Base-by-base conservation (phyloP, 2,113 vertebrate species). In the Zosterops japonicus region DNA sequence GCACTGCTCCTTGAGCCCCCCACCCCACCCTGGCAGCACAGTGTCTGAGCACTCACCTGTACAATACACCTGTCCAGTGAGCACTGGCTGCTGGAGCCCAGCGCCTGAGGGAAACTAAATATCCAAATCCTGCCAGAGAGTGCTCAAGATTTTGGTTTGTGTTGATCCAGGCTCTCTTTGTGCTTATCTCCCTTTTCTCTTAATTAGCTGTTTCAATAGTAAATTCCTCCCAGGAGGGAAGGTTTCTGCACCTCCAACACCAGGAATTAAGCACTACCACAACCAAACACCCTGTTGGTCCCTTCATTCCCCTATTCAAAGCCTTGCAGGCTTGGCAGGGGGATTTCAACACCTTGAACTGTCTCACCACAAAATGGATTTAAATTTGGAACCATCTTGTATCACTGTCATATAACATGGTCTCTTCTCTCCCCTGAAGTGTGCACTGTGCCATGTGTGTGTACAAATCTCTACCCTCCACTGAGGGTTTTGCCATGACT, bases 381-480 rank as follows among this genome's bases (percentile, higher is more conserved):
- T 83, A 35, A 39, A 74, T 12, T 3, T 67, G 70, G 59, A 17
- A 29, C 16, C 8, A 14, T 21, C 63, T 47, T 25, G 0, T 17
- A 7, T 13, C 0, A 0, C 8, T 36, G 57, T 6, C 33, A 3
- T 7, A 0, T 16, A 19, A 23, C 18, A 8, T 0, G 15, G 24
- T n/a, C 4, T 1, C 46, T 28, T 57, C 70, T 49, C 22, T 65
- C 44, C 61, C 25, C 25, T 59, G 55, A 9, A 21, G 19, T 46
- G 13, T 11, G 4, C 22, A 8, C 0, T 2, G 49, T 33, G 29
- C 14, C 3, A 1, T 2, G 5, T 0, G 0, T n/a, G 15, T n/a
- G 5, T 4, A 15, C 2, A 6, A 7, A 29, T 50, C 76, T 17
- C 52, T 59, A 39, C 39, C 39, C 39, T 39, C 41, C 70, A 19